Evolutionary conservation across 1,140 invertebrate species (phyloP), one percentile per base, ranked within the genome.

Genomic region (Drosophila aff.): DNA sequence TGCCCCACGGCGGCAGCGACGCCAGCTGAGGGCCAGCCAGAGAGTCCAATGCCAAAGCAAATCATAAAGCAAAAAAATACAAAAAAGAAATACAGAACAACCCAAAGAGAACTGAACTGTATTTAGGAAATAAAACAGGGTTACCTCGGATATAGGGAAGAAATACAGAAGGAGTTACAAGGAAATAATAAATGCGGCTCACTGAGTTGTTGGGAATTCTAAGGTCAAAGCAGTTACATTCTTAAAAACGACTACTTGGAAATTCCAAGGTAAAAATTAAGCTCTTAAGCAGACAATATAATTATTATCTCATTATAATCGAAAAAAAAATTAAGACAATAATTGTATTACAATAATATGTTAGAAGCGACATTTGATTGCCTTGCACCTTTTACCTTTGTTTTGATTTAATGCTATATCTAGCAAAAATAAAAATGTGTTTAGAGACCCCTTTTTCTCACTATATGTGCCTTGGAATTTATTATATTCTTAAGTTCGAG

Each of bases 1-100:
- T 89, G 84, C 78, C 77, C 72, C 67, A 55, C 63, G 59, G 46
- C 64, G 47, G 55, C 61, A 69, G 65, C 47, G 59, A 47, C 57
- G 43, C 46, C 72, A 74, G 60, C 49, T 57, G 52, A 26, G 44
- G 67, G 63, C 49, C 76, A 69, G 81, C 66, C 46, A 60, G 60
- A 61, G 46, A 49, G 46, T 28, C 47, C 71, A 75, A 60, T 71
- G 67, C 67, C 67, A 82, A 49, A 50, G 58, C 57, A 69, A 65
- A 55, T 44, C 50, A 40, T 44, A 58, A 76, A 52, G 49, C 50
- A 60, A 65, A 82, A 72, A 68, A 41, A 40, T 69, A 26, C 18
- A 26, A 49, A 26, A 31, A 64, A 62, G 28, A 52, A 63, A 63
- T 36, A 36, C 38, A 67, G 49, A 71, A 33, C 40, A 36, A 18